phyloP scores from a whole-genome alignment of 2,797 vertebrate genomes.

The Takifugu rubripes region DNA sequence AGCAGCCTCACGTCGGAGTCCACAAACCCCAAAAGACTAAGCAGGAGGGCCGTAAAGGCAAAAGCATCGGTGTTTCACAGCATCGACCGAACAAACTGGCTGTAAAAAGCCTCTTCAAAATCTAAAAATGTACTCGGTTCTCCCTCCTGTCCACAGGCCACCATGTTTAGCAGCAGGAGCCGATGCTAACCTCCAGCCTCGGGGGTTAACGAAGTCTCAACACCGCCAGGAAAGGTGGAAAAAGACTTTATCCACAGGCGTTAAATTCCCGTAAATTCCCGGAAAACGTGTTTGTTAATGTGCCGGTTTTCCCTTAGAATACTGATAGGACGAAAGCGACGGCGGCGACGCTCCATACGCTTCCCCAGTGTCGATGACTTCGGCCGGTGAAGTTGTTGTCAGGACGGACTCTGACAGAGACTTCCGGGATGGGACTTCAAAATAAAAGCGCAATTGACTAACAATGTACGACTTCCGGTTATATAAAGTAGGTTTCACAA shows the following conservation, averaged over 20 bases:
- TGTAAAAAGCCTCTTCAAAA: conserved; percentile 6
- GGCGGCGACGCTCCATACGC: conserved; percentile 40
- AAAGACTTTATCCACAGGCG: background rate
- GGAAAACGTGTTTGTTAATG: conserved; percentile 1
- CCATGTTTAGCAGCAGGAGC: conserved; percentile 61
- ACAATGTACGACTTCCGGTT: conserved; percentile 23
- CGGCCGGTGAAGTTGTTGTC: conserved; percentile 22
- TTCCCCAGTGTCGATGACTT: conserved; percentile 44
- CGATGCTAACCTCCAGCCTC: conserved; percentile 50
- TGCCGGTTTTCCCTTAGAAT: background rate
- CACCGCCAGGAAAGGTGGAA: conserved; percentile 3
- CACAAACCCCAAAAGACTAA: background rate
- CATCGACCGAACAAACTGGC: background rate
- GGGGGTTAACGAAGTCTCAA: conserved; percentile 15
- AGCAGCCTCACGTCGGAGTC: background rate
- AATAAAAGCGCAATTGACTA: conserved; percentile 15
- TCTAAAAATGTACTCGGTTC: conserved; percentile 14
- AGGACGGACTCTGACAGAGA: fast-evolving
- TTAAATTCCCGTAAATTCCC: background rate
- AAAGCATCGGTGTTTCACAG: background rate
- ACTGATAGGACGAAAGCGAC: conserved; percentile 2
- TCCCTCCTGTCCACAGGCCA: conserved; percentile 46
- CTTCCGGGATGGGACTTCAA: conserved; percentile 24
- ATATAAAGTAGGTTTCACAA: background rate
- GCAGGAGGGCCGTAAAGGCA: fast-evolving